Evolutionary conservation across 2,113 vertebrate genomes (phyloP).

Genomic region (Seriola quinqueradiata): DNA sequence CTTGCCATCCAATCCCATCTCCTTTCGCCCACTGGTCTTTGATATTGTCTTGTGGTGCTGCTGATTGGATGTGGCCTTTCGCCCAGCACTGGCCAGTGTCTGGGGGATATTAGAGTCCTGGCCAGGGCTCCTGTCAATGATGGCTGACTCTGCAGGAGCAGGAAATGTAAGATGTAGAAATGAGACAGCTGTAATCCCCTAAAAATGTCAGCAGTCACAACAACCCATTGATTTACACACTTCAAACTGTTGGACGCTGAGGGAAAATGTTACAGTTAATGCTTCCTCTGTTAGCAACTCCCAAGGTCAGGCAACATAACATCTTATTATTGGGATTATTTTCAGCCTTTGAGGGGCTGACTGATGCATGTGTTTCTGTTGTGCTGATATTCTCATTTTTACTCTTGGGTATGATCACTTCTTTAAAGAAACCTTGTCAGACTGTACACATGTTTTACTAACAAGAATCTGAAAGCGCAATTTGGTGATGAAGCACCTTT

Average conservation of each 20-base stretch:
- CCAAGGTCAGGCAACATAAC: slow-evolving; percentile 24
- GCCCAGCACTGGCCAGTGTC: slow-evolving; percentile 41
- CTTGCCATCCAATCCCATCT: slow-evolving; percentile 51
- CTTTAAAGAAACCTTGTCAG: slow-evolving; percentile 28
- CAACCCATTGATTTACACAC: slow-evolving; percentile 47
- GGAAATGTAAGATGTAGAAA: slow-evolving; percentile 58
- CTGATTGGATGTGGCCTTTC: slow-evolving; percentile 70
- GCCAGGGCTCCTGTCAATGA: slow-evolving; percentile 42
- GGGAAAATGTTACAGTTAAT: slow-evolving; percentile 5
- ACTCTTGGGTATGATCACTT: neutral
- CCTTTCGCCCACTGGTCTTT: slow-evolving; percentile 57
- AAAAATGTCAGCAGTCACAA: slow-evolving; percentile 58
- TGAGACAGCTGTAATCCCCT: slow-evolving; percentile 53
- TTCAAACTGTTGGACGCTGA: slow-evolving; percentile 9
- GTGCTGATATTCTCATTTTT: slow-evolving; percentile 14
- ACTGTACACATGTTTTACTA: slow-evolving; percentile 38
- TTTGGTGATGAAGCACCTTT: slow-evolving; percentile 44
- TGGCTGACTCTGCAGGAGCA: slow-evolving; percentile 29
- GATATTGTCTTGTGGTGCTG: slow-evolving; percentile 56
- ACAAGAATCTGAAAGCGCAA: slow-evolving; percentile 36
- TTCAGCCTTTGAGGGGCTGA: slow-evolving; percentile 10
- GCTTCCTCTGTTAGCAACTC: slow-evolving; percentile 33
- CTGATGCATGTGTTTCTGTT: neutral
- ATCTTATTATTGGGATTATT: neutral
- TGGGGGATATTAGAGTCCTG: slow-evolving; percentile 38